A percentile compares a stretch with the other conserved stretches of the same genome.
Evolutionary conservation across 2,113 vertebrate genomes (phyloP).

Genomic region (Pelodiscus sinensis): DNA sequence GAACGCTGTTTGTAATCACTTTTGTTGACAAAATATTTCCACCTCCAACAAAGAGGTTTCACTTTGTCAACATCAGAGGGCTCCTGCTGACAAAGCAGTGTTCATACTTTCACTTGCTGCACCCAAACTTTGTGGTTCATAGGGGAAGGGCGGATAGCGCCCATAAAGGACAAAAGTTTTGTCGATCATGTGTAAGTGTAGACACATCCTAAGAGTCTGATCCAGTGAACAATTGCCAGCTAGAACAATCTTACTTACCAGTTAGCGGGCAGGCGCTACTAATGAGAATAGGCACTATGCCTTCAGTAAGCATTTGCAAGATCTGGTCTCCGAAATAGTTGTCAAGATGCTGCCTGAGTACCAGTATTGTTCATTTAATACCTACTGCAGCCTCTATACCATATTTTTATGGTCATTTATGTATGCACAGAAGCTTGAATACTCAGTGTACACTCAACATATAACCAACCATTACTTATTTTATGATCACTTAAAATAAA

Average conservation of each 20-base stretch:
- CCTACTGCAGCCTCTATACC: neutral
- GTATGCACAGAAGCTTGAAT: accelerated
- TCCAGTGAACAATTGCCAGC: neutral
- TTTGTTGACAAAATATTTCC: too few species aligned
- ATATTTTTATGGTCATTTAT: neutral
- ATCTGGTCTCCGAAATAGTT: neutral
- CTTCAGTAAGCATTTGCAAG: neutral
- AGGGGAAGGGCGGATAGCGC: too few species aligned
- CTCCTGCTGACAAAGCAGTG: too few species aligned
- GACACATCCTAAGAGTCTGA: neutral
- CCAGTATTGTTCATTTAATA: accelerated
- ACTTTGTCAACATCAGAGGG: too few species aligned
- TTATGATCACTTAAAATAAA: neutral
- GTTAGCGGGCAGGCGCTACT: neutral
- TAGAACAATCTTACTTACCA: too few species aligned
- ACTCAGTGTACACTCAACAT: accelerated
- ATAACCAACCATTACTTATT: neutral
- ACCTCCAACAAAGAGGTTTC: too few species aligned
- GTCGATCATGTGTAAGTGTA: too few species aligned
- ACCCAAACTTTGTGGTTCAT: too few species aligned
- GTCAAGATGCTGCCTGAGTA: neutral
- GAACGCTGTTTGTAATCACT: too few species aligned
- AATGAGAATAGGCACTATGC: neutral
- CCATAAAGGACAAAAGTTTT: too few species aligned
- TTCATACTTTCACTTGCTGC: too few species aligned